A percentile compares a stretch with the other conserved stretches of the same genome.
phyloP scores from a whole-genome alignment of 2,113 vertebrate species.

The Centropus bengalensis region DNA sequence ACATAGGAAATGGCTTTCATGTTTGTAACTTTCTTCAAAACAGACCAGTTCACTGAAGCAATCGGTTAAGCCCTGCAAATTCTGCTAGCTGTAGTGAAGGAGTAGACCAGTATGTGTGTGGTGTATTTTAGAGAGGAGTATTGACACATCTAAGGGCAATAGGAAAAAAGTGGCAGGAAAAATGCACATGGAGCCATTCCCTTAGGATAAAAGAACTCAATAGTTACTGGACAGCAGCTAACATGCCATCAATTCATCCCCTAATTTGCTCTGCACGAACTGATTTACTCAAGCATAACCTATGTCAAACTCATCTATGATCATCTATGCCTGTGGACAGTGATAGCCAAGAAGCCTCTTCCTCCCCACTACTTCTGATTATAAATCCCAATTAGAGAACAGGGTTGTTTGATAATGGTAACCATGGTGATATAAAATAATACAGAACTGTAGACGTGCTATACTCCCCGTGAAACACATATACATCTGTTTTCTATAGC shows the following conservation, averaged over 20 bases:
- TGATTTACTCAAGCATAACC: not conserved
- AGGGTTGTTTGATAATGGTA: slow-evolving; percentile 3
- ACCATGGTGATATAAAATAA: not conserved
- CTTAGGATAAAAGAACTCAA: not conserved
- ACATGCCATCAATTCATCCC: not conserved
- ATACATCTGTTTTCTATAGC: slow-evolving; percentile 41
- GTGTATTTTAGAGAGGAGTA: not conserved
- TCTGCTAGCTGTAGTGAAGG: not conserved
- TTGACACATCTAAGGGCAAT: not conserved
- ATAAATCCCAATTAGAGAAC: not conserved
- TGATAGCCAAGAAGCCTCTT: not conserved
- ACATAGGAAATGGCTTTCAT: not conserved
- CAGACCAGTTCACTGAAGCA: not conserved
- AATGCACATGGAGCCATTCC: not conserved
- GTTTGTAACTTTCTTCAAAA: not conserved
- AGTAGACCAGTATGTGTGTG: not conserved
- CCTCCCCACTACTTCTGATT: not conserved
- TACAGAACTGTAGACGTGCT: not conserved
- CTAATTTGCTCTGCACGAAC: not conserved
- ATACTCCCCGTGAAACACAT: not conserved
- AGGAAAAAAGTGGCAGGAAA: not conserved
- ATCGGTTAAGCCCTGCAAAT: not conserved
- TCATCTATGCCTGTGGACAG: not conserved
- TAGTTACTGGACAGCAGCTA: not conserved
- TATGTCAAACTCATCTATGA: not conserved